Evolutionary conservation across 2,113 vertebrate species (phyloP), one percentile per base, ranked within the genome.

Genomic region (Henicopernis longicauda): DNA sequence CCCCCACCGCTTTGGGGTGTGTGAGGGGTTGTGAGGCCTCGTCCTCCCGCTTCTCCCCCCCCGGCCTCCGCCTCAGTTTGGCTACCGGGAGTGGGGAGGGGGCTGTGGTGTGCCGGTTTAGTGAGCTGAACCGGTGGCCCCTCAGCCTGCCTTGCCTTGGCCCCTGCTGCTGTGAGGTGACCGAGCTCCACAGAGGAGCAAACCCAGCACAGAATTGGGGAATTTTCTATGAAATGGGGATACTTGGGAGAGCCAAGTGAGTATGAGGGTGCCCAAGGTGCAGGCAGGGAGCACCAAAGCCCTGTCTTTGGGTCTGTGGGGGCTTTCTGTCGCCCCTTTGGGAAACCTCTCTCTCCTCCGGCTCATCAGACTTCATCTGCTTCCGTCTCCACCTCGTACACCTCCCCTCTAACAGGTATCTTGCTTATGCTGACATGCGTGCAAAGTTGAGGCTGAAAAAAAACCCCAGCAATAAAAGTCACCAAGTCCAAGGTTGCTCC

Each of bases 361-460:
- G 8, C 66, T 52, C 32, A 17, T 7, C n/a, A 11, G 44, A 31
- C 29, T 32, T 40, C 59, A 13, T 55, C 70, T 34, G 31, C 55
- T 29, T 18, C 52, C 8, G 17, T 3, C 31, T 14, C 27, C 31
- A 3, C 23, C 58, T 44, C 21, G 0, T 6, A 3, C 16, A 0
- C 29, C 18, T 27, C 44, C 7, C 23, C 27, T 36, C 18, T 9
- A 10, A 7, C 22, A 11, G 49, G 36, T 26, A 7, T 4, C 70
- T 36, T 0, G 0, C 45, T 61, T 3, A 0, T 10, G 44, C 52
- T 50, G 66, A 4, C 52, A 9, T 3, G 21, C 4, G 5, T 34
- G 45, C 31, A 13, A 34, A 73, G 50, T 40, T 26, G 21, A 12
- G 22, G 18, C 0, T 13, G 34, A 17, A 32, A 3, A 71, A 69